Conservation (phyloP, 53 echinoderm and acorn worm genomes). For the Actinopyga echinites region DNA sequence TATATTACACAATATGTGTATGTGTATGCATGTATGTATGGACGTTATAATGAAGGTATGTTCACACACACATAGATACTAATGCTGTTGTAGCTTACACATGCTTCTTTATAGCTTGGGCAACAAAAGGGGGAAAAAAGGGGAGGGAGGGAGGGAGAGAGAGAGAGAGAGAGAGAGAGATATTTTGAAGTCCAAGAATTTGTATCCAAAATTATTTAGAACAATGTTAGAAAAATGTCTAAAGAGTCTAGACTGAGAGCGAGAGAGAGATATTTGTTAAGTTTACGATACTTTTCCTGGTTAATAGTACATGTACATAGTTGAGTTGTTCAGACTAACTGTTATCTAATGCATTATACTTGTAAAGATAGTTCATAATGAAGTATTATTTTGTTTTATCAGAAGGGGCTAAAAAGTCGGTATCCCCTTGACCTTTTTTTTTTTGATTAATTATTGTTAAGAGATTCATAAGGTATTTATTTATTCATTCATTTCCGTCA, state of each 20-base stretch:
- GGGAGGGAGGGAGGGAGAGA: too few relatives aligned
- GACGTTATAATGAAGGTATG: not conserved
- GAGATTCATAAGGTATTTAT: not conserved
- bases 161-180: too few relatives aligned
- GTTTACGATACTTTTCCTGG: not conserved
- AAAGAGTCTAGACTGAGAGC: not conserved
- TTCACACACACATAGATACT: not conserved
- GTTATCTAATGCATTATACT: not conserved
- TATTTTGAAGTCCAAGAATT: too few relatives aligned
- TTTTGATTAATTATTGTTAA: not conserved
- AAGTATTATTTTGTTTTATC: conserved; percentile 1
- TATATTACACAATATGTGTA: not conserved
- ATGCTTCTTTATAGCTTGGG: not conserved
- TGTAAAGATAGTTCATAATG: conserved; percentile 7
- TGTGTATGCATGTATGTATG: not conserved
- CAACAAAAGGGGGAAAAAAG: too few relatives aligned
- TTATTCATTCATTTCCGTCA: not conserved
- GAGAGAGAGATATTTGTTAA: not conserved
- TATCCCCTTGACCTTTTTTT: not conserved
- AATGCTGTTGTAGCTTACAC: not conserved
- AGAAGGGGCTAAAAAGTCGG: not conserved
- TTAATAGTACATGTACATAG: conserved; percentile 4
- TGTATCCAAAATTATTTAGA: not conserved
- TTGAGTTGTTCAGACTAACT: conserved; percentile 5
- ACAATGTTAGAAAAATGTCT: not conserved